Evolutionary conservation across 2,888 invertebrate genomes (phyloP).

Genomic region (Papilio demoleus): DNA sequence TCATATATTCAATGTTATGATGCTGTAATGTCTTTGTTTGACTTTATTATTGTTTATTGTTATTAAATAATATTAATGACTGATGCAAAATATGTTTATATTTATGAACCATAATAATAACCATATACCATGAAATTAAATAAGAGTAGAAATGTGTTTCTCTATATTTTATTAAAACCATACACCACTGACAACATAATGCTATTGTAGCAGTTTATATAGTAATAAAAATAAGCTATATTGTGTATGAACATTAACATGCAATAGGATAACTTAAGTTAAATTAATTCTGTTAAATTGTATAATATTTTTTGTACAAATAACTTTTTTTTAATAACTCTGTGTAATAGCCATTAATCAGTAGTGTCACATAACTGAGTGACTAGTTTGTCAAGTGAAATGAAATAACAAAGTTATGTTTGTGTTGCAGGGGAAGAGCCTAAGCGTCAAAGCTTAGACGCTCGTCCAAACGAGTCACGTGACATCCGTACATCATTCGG

Average conservation of each 20-base stretch:
- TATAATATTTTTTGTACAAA: too few species aligned
- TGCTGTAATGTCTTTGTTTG: slow-evolving; percentile 2
- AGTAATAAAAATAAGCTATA: background rate
- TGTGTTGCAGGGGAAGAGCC: slow-evolving; percentile 74
- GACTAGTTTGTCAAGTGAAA: too few species aligned
- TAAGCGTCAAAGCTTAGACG: slow-evolving; percentile 80
- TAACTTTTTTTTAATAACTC: too few species aligned
- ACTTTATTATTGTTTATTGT: slow-evolving; percentile 6
- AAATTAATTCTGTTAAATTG: too few species aligned
- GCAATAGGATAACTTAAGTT: background rate
- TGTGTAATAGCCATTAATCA: too few species aligned
- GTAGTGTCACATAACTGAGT: too few species aligned
- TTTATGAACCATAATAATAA: background rate
- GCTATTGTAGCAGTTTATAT: background rate
- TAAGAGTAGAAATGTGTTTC: too few species aligned
- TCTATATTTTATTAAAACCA: too few species aligned
- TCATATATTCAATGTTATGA: background rate
- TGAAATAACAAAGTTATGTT: slow-evolving; percentile 23
- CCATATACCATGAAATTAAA: too few species aligned
- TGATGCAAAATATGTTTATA: background rate
- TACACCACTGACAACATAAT: background rate
- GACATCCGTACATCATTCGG: slow-evolving; percentile 77
- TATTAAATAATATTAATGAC: background rate
- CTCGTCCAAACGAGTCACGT: slow-evolving; percentile 72
- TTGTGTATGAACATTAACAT: background rate